Base-by-base conservation (phyloP, 2,888 invertebrate genomes). In the Andrena trimmerana region DNA sequence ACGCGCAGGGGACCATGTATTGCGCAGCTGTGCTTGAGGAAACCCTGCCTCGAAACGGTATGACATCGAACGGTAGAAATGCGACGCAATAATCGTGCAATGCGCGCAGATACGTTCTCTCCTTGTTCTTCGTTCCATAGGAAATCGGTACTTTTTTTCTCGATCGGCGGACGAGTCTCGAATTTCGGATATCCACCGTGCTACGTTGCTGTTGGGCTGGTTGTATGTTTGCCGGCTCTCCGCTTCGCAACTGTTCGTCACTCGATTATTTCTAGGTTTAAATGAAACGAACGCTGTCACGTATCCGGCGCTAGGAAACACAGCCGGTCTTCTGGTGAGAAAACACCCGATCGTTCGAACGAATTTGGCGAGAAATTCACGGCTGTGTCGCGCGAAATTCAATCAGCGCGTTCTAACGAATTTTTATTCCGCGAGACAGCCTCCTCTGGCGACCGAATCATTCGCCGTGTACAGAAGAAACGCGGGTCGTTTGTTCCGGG, bases 261-360 rank as follows among this genome's bases (percentile, higher is more conserved):
- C 67, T 82, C 75, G 74, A 81, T 82, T 82, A 81, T 82, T 82
- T 81, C 82, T 71, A 82, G 75, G 62, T 82, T 82, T 82, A 82
- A 81, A 82, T 71, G 70, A 82, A 81, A 82, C 71, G 73, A 78
- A 74, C 81, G 66, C 74, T 81, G 81, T 70, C 81, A 62, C 65
- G 6, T 57, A 54, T 63, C 24, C 16, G 27, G 29, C 24, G 24
- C 31, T 48, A 50, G 48, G n/a, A 63, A 67, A 57, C 20, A 57
- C 29, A n/a, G 42, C 29, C n/a, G 62, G 16, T 29, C 48, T 63
- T 29, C 48, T 63, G n/a, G 27, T 57, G 63, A 57, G 71, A 52
- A 78, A 78, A 52, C 36, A 48, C 54, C n/a, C 60, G 66, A 31
- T 52, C 60, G 52, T 52, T 31, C 52, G n/a, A 48, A 20, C 52